A percentile compares a stretch with the other conserved stretches of the same genome.
phyloP scores from a whole-genome alignment of 2,888 invertebrate species.

The Sinodicranocentrus sp. region DNA sequence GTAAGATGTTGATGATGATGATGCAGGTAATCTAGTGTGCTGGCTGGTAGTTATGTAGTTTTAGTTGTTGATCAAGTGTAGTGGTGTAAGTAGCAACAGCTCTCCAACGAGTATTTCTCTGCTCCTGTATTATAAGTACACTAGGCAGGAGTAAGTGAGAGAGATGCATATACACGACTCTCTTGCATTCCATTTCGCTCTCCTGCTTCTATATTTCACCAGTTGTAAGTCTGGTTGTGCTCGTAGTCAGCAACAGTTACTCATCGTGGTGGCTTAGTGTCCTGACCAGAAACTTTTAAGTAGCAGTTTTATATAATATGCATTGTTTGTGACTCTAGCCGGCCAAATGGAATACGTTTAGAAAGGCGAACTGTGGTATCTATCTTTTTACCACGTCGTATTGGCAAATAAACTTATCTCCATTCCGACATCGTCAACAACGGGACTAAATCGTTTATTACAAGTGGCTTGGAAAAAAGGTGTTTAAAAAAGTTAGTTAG shows the following conservation, averaged over 20 bases:
- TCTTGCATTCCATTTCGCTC: background rate
- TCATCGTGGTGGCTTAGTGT: slow-evolving; percentile 7
- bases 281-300: background rate
- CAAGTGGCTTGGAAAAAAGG: slow-evolving; percentile 35
- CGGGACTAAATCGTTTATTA: slow-evolving; percentile 23
- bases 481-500: background rate
- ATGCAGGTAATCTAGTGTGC: slow-evolving; percentile 52
- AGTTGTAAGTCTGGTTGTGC: background rate
- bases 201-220: background rate
- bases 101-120: background rate
- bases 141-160: background rate
- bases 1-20: slow-evolving; percentile 32
- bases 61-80: slow-evolving; percentile 59
- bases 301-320: slow-evolving; percentile 34
- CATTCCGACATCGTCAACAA: background rate
- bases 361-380: no score
- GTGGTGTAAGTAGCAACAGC: slow-evolving; percentile 43
- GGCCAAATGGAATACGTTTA: background rate
- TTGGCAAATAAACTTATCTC: background rate
- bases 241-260: background rate
- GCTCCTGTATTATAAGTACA: slow-evolving; percentile 6
- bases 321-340: slow-evolving; percentile 50
- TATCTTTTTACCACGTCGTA: no score
- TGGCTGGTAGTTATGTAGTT: slow-evolving; percentile 4
- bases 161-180: no score